Evolutionary conservation across 2,888 invertebrate genomes (phyloP).

Genomic region (Trichogramma evanescens): DNA sequence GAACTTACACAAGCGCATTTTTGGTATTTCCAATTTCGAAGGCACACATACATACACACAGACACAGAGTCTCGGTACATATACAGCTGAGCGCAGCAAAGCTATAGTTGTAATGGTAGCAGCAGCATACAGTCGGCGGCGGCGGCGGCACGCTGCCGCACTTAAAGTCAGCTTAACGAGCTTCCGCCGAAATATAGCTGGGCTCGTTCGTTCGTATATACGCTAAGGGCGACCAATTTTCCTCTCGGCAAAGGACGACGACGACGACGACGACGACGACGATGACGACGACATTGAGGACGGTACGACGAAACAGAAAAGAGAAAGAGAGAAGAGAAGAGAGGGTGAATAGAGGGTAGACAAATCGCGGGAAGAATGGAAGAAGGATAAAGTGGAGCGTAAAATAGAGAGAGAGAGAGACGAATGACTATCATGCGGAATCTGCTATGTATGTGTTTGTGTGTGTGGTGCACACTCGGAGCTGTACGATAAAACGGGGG

Average conservation of each 20-base stretch:
- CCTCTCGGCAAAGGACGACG: neutral
- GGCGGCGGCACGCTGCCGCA: neutral
- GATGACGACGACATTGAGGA: too few species aligned
- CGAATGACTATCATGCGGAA: neutral
- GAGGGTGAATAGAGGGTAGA: neutral
- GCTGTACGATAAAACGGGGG: slow-evolving; percentile 2
- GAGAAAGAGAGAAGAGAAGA: neutral
- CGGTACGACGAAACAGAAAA: neutral
- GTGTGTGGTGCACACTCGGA: too few species aligned
- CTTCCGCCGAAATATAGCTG: slow-evolving; percentile 6
- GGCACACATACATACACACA: too few species aligned
- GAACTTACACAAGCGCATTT: too few species aligned
- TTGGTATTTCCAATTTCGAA: too few species aligned
- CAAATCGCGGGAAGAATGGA: neutral
- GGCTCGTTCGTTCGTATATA: neutral
- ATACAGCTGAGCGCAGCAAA: too few species aligned
- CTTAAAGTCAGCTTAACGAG: slow-evolving; percentile 1
- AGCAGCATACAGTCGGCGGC: too few species aligned
- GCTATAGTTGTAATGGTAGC: too few species aligned
- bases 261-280: too few species aligned
- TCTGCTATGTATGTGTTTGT: too few species aligned
- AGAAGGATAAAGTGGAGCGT: neutral
- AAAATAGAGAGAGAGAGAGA: slow-evolving; percentile 1
- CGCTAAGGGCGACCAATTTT: slow-evolving; percentile 8
- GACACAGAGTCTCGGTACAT: too few species aligned